Conservation (phyloP, 2,113 vertebrate genomes). For the Spea multiplicata region DNA sequence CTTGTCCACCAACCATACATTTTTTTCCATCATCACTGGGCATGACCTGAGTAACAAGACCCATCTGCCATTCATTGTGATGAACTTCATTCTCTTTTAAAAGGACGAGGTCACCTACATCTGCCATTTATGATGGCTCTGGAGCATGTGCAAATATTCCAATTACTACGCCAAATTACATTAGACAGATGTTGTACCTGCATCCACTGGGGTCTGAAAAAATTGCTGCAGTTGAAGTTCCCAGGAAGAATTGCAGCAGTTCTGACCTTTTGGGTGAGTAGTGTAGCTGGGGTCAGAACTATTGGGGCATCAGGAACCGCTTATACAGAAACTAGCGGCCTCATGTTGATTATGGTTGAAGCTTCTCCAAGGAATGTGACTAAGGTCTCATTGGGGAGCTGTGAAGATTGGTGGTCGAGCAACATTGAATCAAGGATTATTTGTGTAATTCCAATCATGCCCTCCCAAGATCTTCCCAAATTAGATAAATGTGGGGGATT, state of each 20-base stretch:
- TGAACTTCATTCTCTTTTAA: background rate
- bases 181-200: background rate
- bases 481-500: background rate
- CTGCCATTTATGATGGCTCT: background rate
- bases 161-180: background rate
- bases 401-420: background rate
- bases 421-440: background rate
- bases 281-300: background rate
- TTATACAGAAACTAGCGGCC: background rate
- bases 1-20: background rate
- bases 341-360: background rate
- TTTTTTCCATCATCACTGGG: background rate
- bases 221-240: background rate
- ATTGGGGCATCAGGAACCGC: background rate
- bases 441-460: background rate
- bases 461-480: background rate
- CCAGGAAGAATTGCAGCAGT: background rate
- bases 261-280: background rate
- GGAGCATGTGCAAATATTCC: background rate
- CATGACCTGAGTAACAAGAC: background rate
- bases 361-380: background rate
- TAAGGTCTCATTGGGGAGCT: background rate
- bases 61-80: background rate
- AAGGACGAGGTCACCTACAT: background rate
- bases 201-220: no score